phyloP scores from a whole-genome alignment of 2,113 vertebrate genomes.

The Mirounga angustirostris region DNA sequence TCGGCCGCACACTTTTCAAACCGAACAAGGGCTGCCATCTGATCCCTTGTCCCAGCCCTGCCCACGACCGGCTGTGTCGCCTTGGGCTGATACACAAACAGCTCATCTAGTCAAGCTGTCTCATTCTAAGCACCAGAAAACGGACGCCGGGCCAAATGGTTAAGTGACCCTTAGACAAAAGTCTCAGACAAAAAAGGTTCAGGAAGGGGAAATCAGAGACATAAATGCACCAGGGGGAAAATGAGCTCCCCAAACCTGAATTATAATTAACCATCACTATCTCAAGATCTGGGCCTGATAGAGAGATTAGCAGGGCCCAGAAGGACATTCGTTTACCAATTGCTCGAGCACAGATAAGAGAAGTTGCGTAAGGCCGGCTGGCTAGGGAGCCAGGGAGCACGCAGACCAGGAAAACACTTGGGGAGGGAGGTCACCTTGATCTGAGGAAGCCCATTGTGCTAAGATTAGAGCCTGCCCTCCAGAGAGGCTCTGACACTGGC shows the following conservation, averaged over 20 bases:
- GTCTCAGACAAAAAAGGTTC: not conserved
- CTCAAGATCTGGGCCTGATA: not conserved
- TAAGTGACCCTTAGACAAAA: not conserved
- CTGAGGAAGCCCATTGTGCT: slow-evolving; percentile 57
- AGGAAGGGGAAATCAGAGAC: slow-evolving; percentile 55
- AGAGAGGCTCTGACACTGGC: not conserved
- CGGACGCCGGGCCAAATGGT: not conserved
- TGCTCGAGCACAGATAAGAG: not conserved
- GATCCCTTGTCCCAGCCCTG: not conserved
- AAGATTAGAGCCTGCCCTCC: not conserved
- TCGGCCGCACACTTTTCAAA: not conserved
- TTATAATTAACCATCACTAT: slow-evolving; percentile 33
- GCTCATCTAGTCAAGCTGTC: not conserved
- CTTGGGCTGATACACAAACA: not conserved
- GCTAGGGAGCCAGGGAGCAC: not conserved
- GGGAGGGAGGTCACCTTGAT: slow-evolving; percentile 57
- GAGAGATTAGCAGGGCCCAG: not conserved
- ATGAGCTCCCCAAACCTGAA: not conserved
- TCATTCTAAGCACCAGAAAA: slow-evolving; percentile 23
- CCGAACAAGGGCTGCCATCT: not conserved
- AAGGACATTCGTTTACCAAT: not conserved
- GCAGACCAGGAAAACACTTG: not conserved
- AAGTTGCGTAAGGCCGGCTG: not conserved
- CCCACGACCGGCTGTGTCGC: not conserved
- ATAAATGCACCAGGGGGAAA: not conserved